Evolutionary conservation across 2,797 vertebrate genomes (phyloP), one percentile per base, ranked within the genome.

Genomic region (Cacajao melanocephalus): DNA sequence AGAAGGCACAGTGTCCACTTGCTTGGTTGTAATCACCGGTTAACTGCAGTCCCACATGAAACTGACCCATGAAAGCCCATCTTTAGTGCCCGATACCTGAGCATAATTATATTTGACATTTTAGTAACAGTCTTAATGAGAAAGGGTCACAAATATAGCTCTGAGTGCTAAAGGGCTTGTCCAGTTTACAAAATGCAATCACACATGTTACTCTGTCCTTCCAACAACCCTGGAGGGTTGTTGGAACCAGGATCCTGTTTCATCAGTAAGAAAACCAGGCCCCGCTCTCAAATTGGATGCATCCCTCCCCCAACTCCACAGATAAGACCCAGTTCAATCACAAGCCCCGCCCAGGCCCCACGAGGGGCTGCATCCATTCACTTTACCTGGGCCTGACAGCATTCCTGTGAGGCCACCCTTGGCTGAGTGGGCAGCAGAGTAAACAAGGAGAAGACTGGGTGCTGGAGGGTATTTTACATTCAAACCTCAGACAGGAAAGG

Each of bases 131-230:
- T 57, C 61, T 84, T 64, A 50, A 80, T 52, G n/a, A 82, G 52
- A 64, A 87, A 72, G 39, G 19, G 61, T 87, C 57, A 48, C 20
- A 61, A 36, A 17, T 7, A 44, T 6, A 2, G 36, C 7, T 30
- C 6, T 64, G 55, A 41, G 1, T 30, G 7, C 36, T 4, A 22
- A 92, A 55, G 15, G n/a, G 20, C 19, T 64, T 52, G 26, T 33
- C 91, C 30, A 9, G 2, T 26, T 20, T 14, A 20, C 20, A 12
- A 46, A 55, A 20, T 10, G 3, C 41, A 24, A 28, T 48, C 57
- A 17, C n/a, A n/a, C 0, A 6, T 1, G 26, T 28, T 5, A 2
- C 4, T n/a, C 22, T n/a, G 44, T 33, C 57, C 75, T 88, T 30
- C 12, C 15, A 36, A 33, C 44, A 50, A 7, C 75, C 61, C 48